A percentile compares a stretch with the other conserved stretches of the same genome.
phyloP scores from a whole-genome alignment of 2,113 vertebrate species.

The Xyliphius kryptos region DNA sequence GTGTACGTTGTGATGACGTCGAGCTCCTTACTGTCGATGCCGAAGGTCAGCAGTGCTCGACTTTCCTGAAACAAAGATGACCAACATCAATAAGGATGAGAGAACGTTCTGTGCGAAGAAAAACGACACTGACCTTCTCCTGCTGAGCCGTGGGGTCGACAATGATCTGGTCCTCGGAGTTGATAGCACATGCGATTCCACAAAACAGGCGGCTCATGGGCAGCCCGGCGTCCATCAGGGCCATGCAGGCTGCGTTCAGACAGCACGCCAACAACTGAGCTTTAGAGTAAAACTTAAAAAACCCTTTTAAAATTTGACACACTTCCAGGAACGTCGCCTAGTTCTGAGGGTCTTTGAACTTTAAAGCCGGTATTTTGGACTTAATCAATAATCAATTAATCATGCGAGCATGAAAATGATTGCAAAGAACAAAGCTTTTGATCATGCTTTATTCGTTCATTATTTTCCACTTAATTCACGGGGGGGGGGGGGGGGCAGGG shows the following conservation, averaged over 20 bases:
- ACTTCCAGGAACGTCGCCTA: too few relatives aligned
- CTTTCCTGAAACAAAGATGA: slow-evolving; percentile 64
- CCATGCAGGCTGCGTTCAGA: slow-evolving; percentile 81
- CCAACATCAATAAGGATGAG: too few relatives aligned
- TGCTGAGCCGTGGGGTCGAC: slow-evolving; percentile 74
- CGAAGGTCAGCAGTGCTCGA: slow-evolving; percentile 78
- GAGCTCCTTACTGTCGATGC: slow-evolving; percentile 69
- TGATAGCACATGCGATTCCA: slow-evolving; percentile 78
- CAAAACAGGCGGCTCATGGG: slow-evolving; percentile 82
- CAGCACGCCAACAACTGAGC: slow-evolving; percentile 76
- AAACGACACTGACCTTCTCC: slow-evolving; percentile 85
- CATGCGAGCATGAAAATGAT: too few relatives aligned
- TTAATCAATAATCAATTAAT: too few relatives aligned
- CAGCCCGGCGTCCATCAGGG: slow-evolving; percentile 80
- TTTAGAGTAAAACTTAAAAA: slow-evolving; percentile 46
- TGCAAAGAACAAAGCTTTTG: too few relatives aligned
- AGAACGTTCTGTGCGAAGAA: too few relatives aligned
- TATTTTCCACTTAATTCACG: too few relatives aligned
- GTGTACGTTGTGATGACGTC: slow-evolving; percentile 75
- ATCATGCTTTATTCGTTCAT: too few relatives aligned
- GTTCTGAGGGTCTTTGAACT: too few relatives aligned
- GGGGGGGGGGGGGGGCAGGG: too few relatives aligned
- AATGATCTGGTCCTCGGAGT: slow-evolving; percentile 60
- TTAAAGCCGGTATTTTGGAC: too few relatives aligned
- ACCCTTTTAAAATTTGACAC: neutral